Evolutionary conservation across 2,113 vertebrate species (phyloP), one percentile per base, ranked within the genome.

Genomic region (Gulo gulo): DNA sequence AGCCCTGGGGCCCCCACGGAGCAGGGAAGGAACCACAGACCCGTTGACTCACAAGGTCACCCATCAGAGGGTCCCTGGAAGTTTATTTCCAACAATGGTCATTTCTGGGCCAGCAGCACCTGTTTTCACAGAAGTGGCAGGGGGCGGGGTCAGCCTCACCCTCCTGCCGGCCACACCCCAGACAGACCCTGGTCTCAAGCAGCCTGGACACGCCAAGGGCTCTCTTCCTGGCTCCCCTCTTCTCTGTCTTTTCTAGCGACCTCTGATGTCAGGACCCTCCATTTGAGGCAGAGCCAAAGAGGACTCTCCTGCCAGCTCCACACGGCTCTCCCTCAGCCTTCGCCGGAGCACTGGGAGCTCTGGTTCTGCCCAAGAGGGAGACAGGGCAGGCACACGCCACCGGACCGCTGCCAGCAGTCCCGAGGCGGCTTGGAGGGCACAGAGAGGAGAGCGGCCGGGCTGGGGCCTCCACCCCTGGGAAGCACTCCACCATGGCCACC

Each of bases 31-130:
- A 52, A 52, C 23, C 21, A 7, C 45, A 52, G 34, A n/a, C 20
- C 1, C 1, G 1, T 1, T 1, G 2, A 15, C 1, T 34, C 79
- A 23, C 7, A 3, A 13, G 63, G 7, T 29, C 31, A 26, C 7
- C 2, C 21, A 47, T 23, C 36, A 29, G 55, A 20, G 23, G 69
- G 13, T 29, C 59, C 23, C 29, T 15, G 24, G 42, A 5, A 10
- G 55, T 24, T 79, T 39, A 78, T 34, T 45, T 55, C 52, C 61
- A 21, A 34, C 8, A 52, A 6, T 16, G 29, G 45, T 6, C 21
- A 18, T 14, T 50, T 4, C 39, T 45, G 52, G 67, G 80, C 0
- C 0, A 6, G 34, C 0, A 7, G n/a, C 21, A 26, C 36, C 20
- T 61, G 2, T 34, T 23, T 76, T 47, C 88, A 34, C 0, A 4